phyloP scores from a whole-genome alignment of 1,140 invertebrate genomes.

The Forficula auricularia region DNA sequence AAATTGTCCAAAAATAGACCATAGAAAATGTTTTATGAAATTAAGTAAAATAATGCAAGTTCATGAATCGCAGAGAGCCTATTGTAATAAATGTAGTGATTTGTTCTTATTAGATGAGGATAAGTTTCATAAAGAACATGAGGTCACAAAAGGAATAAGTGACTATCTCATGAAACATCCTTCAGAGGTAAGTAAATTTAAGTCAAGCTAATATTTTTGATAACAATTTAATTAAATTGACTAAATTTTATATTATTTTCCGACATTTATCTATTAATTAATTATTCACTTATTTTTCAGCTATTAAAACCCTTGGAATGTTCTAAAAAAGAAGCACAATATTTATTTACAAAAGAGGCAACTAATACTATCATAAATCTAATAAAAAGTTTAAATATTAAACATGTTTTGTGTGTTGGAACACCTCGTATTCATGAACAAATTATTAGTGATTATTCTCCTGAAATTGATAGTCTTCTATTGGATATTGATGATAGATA shows the following conservation, averaged over 20 bases:
- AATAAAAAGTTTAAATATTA: constrained; percentile 31
- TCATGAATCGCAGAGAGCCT: constrained; percentile 18
- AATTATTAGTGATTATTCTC: constrained; percentile 29
- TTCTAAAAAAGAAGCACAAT: constrained; percentile 57
- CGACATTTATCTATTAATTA: too few species aligned
- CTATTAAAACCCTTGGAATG: constrained; percentile 40
- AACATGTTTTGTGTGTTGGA: constrained; percentile 57
- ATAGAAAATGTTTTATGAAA: constrained; percentile 31
- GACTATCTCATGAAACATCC: constrained; percentile 34
- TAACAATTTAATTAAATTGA: background rate
- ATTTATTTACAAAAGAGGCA: constrained; percentile 43
- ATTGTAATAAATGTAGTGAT: constrained; percentile 43
- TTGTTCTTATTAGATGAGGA: constrained; percentile 30
- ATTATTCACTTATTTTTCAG: constrained; percentile 6
- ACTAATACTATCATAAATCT: constrained; percentile 34
- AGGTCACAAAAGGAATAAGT: constrained; percentile 26
- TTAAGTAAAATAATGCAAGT: constrained; percentile 24
- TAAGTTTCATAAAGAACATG: constrained; percentile 30
- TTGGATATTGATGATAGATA: constrained; percentile 61
- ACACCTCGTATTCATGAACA: constrained; percentile 57
- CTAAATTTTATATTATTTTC: too few species aligned
- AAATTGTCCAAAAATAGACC: constrained; percentile 27
- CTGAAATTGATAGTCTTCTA: constrained; percentile 42
- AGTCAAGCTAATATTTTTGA: background rate
- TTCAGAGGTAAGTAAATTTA: constrained; percentile 21